Conservation (phyloP, 2,113 vertebrate species). For the Cathartes aura region DNA sequence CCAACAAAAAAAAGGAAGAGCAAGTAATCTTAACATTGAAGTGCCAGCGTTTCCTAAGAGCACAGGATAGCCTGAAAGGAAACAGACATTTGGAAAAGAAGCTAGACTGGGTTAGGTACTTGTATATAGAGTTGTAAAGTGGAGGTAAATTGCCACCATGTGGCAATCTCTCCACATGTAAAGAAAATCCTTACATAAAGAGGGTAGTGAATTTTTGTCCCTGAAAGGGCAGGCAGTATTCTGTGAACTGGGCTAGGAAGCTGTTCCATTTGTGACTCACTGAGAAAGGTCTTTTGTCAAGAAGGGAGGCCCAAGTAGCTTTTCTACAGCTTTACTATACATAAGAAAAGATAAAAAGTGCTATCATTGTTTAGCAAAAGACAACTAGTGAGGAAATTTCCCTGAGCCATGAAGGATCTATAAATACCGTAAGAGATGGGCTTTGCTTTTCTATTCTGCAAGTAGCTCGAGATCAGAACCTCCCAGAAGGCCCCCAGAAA, state of each 20-base stretch:
- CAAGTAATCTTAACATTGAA: not conserved
- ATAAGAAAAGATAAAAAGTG: not conserved
- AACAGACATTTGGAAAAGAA: not conserved
- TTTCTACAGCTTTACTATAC: not conserved
- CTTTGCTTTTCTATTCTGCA: not conserved
- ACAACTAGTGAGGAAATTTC: not conserved
- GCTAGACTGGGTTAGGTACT: not conserved
- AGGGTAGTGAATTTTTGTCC: not conserved
- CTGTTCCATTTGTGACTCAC: not conserved
- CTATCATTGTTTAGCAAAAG: not conserved
- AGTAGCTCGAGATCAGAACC: not conserved
- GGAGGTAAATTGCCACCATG: slow-evolving; percentile 42
- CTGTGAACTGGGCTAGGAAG: not conserved
- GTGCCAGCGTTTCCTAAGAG: not conserved
- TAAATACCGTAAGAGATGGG: not conserved
- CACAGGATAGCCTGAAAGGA: not conserved
- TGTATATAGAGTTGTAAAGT: not conserved
- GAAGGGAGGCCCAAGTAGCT: not conserved
- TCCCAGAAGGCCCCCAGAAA: not conserved
- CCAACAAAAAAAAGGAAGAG: not conserved
- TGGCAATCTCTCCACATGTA: slow-evolving; percentile 1
- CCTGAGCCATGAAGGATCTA: not conserved
- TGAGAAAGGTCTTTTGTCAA: not conserved
- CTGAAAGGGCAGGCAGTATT: not conserved
- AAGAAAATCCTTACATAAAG: not conserved